phyloP scores from a whole-genome alignment of 2,888 invertebrate genomes.

The Nomada ruficornis region DNA sequence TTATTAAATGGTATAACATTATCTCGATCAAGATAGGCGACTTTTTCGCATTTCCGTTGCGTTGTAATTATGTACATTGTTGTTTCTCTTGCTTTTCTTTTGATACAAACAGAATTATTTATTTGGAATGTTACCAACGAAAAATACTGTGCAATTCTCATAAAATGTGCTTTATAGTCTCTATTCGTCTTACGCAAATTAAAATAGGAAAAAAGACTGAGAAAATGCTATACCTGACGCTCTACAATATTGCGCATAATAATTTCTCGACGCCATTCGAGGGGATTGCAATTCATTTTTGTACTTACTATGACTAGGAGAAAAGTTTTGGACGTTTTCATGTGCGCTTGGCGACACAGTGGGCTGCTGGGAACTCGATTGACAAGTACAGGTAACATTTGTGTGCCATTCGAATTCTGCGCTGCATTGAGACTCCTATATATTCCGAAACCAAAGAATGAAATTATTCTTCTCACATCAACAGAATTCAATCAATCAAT shows the following conservation, averaged over 20 bases:
- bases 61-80: too few relatives aligned
- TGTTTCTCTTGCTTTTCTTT: too few relatives aligned
- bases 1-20: background rate
- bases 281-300: background rate
- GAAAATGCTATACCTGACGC: too few relatives aligned
- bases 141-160: too few relatives aligned
- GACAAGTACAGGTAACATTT: constrained; percentile 67
- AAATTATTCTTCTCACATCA: background rate
- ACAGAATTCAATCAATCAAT: background rate
- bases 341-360: background rate
- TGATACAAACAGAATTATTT: too few relatives aligned
- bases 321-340: constrained; percentile 2
- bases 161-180: too few relatives aligned
- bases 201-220: too few relatives aligned
- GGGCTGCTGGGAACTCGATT: constrained; percentile 5
- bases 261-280: too few relatives aligned
- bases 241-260: background rate
- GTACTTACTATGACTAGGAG: constrained; percentile 58
- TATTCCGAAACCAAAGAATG: constrained; percentile 2
- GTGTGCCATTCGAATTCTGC: constrained; percentile 76
- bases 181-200: too few relatives aligned
- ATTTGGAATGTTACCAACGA: too few relatives aligned
- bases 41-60: too few relatives aligned
- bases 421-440: constrained; percentile 74
- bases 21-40: background rate